Percentiles rank a stretch among this genome's conserved stretches.
These are phyloP conservation scores for Protophormia terraenovae DNA, from an alignment of 2,888 invertebrate genomes.

Conservation along the genomic window DNA sequence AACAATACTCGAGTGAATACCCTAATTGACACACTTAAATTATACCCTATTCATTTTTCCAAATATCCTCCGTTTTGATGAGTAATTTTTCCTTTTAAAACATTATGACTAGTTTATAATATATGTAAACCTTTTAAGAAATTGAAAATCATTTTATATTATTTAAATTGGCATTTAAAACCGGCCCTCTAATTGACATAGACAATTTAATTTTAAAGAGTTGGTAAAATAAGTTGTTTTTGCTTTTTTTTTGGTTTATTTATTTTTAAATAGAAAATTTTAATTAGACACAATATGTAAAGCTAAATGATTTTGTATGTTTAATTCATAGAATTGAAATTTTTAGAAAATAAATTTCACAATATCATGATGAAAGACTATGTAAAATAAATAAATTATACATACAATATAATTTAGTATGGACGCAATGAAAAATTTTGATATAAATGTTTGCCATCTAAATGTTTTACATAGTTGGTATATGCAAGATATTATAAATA, in stretches of 20 bases:
- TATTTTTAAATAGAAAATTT: conserved; percentile 1
- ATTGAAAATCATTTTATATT: background rate
- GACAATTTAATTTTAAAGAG: background rate
- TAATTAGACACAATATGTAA: conserved; percentile 10
- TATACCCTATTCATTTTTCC: background rate
- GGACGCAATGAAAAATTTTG: background rate
- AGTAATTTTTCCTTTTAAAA: conserved; percentile 19
- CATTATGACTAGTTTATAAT: background rate
- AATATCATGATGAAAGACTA: conserved; percentile 17
- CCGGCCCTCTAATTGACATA: background rate
- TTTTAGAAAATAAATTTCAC: background rate
- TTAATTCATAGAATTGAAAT: background rate
- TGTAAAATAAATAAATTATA: conserved; percentile 2
- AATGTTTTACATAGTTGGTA: background rate
- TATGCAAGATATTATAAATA: background rate
- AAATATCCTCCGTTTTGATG: conserved; percentile 16
- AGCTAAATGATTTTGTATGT: background rate
- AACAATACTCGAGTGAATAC: too few relatives aligned
- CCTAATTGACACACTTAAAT: background rate
- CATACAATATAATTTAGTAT: background rate
- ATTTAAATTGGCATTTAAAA: background rate
- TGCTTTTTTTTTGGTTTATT: background rate
- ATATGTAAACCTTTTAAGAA: background rate
- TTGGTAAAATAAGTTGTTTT: background rate
- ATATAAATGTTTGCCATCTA: background rate